Percentiles rank a stretch among this genome's conserved stretches.
Evolutionary conservation across 2,797 vertebrate genomes (phyloP).

Genomic region (Ispidina picta): DNA sequence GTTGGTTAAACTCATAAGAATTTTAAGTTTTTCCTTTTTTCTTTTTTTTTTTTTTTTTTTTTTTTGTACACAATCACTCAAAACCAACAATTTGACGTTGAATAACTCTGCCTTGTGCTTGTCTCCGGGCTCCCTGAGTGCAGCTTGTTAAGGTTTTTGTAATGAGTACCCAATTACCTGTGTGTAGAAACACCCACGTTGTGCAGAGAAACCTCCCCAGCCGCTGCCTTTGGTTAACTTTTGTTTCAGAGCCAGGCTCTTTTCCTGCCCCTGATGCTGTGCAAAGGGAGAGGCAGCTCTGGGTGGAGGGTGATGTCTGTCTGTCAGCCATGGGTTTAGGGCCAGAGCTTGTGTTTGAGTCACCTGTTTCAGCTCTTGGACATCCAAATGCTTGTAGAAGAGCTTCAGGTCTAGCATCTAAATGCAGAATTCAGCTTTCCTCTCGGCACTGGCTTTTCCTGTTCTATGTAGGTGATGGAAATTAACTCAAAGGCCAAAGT

Average conservation of each 20-base stretch:
- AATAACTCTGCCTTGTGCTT: neutral
- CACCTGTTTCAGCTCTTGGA: neutral
- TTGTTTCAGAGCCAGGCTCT: neutral
- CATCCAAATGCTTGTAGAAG: neutral
- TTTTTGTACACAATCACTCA: neutral
- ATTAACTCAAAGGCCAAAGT: neutral
- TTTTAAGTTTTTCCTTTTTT: neutral
- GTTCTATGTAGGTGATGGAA: neutral
- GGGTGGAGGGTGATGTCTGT: neutral
- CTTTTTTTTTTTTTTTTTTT: neutral
- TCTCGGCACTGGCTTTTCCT: neutral
- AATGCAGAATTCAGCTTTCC: neutral
- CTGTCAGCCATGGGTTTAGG: neutral
- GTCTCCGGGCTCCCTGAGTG: rapidly evolving
- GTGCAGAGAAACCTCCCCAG: neutral
- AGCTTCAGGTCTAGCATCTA: neutral
- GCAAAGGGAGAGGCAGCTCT: neutral
- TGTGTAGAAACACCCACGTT: rapidly evolving
- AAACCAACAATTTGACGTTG: neutral
- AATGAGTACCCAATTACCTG: neutral
- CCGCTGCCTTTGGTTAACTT: neutral
- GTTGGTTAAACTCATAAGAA: too few species aligned
- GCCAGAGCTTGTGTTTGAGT: neutral
- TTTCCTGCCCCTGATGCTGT: neutral
- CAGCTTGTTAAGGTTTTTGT: neutral